Evolutionary conservation across 1,140 invertebrate species (phyloP).

Genomic region (Papilio machaon): DNA sequence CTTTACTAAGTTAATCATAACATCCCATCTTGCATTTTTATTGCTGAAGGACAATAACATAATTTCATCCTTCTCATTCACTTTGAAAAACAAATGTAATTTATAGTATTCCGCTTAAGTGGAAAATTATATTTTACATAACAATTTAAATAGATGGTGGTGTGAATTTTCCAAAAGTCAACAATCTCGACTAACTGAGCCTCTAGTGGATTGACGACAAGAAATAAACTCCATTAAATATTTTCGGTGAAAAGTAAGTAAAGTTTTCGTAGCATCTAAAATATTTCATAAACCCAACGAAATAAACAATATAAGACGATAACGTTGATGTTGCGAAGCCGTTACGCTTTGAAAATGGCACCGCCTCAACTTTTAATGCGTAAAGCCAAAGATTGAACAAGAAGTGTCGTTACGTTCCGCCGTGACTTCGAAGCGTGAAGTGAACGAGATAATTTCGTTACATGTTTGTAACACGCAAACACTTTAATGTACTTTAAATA

Average conservation of each 20-base stretch:
- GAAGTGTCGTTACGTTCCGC: constrained; percentile 40
- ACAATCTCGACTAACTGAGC: too few species aligned
- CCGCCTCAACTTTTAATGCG: constrained; percentile 43
- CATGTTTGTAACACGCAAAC: constrained; percentile 8
- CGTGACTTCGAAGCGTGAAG: constrained; percentile 27
- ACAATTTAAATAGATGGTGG: too few species aligned
- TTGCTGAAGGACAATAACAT: too few species aligned
- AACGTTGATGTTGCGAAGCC: constrained; percentile 17
- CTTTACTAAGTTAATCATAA: background rate
- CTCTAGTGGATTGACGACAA: too few species aligned
- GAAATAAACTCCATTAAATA: too few species aligned
- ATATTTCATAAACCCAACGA: background rate
- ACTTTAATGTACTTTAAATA: constrained; percentile 20
- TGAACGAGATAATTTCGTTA: constrained; percentile 17
- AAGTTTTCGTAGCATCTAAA: background rate
- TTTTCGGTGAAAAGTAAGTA: background rate
- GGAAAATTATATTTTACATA: too few species aligned
- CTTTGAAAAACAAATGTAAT: too few species aligned
- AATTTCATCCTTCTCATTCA: background rate
- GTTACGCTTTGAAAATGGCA: constrained; percentile 20
- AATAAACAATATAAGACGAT: constrained; percentile 23
- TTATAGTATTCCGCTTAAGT: too few species aligned
- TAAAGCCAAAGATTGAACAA: constrained; percentile 45
- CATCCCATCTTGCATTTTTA: background rate
- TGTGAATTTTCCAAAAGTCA: too few species aligned